These are phyloP conservation scores for Plectrocnemia conspersa DNA, from an alignment of 1,140 invertebrate species.

Conservation along the genomic window DNA sequence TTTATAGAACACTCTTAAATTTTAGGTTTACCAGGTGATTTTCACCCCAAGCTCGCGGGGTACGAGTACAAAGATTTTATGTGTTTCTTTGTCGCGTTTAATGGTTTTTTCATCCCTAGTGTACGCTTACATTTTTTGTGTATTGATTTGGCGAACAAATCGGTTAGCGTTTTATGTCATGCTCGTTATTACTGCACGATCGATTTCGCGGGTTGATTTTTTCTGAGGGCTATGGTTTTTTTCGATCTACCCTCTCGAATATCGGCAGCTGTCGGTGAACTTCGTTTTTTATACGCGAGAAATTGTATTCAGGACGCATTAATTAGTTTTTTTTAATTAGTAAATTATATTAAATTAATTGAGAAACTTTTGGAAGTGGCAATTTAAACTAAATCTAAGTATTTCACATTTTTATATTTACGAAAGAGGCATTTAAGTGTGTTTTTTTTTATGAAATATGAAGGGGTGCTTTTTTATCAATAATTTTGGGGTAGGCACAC, in stretches of 20 bases:
- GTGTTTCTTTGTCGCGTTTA: not conserved
- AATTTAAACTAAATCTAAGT: not conserved
- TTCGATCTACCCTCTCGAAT: not conserved
- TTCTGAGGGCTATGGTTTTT: not conserved
- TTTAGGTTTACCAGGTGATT: too few relatives aligned
- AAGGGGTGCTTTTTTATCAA: slow-evolving; percentile 17
- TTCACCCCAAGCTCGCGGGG: too few relatives aligned
- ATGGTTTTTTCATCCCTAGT: not conserved
- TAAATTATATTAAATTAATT: too few relatives aligned
- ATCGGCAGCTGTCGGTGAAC: not conserved
- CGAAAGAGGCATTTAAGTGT: too few relatives aligned
- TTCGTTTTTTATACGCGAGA: not conserved
- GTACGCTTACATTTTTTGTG: not conserved
- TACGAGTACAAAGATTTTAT: too few relatives aligned
- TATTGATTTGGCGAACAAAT: slow-evolving; percentile 18
- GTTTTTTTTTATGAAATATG: not conserved
- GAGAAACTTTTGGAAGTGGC: not conserved
- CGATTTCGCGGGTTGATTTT: slow-evolving; percentile 12
- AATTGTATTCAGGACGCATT: not conserved
- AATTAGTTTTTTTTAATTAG: too few relatives aligned
- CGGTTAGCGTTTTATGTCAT: slow-evolving; percentile 7
- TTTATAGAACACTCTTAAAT: too few relatives aligned
- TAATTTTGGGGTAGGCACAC: not conserved
- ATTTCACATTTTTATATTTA: not conserved
- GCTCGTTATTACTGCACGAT: slow-evolving; percentile 5